Evolutionary conservation across 2,113 vertebrate genomes (phyloP), one percentile per base, ranked within the genome.

Genomic region (Vireo altiloquus): DNA sequence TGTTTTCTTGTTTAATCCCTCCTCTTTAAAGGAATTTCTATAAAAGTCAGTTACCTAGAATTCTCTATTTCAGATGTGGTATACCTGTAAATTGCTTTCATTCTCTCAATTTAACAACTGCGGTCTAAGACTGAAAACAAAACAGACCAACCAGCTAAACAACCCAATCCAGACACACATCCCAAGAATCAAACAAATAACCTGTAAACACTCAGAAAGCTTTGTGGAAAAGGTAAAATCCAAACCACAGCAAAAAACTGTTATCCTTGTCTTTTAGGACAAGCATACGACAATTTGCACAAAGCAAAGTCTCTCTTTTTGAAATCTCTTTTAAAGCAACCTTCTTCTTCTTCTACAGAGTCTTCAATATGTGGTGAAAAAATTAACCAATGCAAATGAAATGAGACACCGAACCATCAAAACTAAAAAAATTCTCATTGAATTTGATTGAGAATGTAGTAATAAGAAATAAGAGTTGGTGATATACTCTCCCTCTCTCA

Each of bases 351-450:
- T 30, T 66, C 20, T 76, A 28, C 5, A 3, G 35, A 30, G 7
- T 50, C 30, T 46, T 82, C 40, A 46, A 70, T 23, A 50, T 0
- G 0, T 16, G n/a, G 8, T 20, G 8, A 75, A 37, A 39, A 83
- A 46, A 61, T 42, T n/a, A 66, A 78, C 23, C 14, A 70, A 31
- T 61, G 40, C 3, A 35, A 87, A 66, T 31, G 1, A 64, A 74
- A 82, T 16, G 5, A 75, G 16, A 54, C 7, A 42, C 1, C 0
- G 0, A 86, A 52, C 14, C 15, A 23, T 24, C 24, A 74, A 78
- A 89, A 53, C 1, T 24, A 5, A 35, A 22, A 76, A 40, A 22
- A 7, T 8, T 11, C 31, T 13, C 6, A 16, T 6, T 87, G n/a
- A 61, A 16, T 19, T 70, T 61, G 28, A 64, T 7, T 59, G 22